Base-by-base conservation (phyloP, 2,888 invertebrate species). In the Willowsia nigromaculata region DNA sequence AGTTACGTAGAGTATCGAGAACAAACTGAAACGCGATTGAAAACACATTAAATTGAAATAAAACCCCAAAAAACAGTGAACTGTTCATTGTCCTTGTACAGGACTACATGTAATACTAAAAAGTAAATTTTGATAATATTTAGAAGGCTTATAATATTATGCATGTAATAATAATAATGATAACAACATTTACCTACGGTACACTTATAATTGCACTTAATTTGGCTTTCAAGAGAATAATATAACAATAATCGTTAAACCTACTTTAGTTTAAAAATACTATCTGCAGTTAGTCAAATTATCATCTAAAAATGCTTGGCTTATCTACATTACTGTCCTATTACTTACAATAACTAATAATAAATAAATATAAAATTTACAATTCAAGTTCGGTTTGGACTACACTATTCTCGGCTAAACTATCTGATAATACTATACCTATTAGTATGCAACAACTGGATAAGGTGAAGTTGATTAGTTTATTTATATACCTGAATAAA, bases 11-110 rank as follows among this genome's bases (percentile, higher is more conserved):
- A 82, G 37, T 37, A 85, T 30, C 87, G 87, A 81, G 87, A 87
- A 86, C 85, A 80, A 86, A 53, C 40, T 78, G 85, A 71, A 87
- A 81, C 87, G 87, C 80, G 87, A 87, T 71, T 80, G 81, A 81
- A 86, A 78, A 86, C 62, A 84, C 71, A 37, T 53, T 76, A 59
- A 71, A 50, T 76, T 62, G 43, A 62, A 85, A 50, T 76, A 76
- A 85, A 87, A 87, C 80, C 87, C 87, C 87, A 68, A 81, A 78
- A 83, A 80, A 87, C 81, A 87, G 81, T 87, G 87, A 87, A 87
- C 87, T 87, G 87, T 87, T 87, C 71, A 18, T 71, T 56, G 47
- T 71, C 40, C 43, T 62, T 62, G 59, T 62, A 71, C 25, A 84
- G 50, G 30, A 74, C 50, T 59, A 30, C 30, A 76, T n/a, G 62